Conservation (phyloP, 1,140 invertebrate genomes). For the Drosophila equinoxialis region DNA sequence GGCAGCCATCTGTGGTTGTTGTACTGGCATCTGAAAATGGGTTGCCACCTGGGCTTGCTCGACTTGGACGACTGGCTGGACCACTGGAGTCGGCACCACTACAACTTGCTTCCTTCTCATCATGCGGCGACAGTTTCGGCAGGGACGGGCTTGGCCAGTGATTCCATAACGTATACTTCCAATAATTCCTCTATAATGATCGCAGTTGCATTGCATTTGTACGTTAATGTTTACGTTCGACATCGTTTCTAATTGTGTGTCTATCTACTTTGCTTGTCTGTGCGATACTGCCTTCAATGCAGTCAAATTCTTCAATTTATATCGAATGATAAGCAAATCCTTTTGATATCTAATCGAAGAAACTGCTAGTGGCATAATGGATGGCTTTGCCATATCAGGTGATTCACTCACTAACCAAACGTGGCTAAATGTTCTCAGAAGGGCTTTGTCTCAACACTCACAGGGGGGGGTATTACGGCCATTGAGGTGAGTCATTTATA, state of each 20-base stretch:
- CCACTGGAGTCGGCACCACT: constrained; percentile 44
- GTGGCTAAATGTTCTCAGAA: not conserved
- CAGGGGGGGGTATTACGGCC: not conserved
- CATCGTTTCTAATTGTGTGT: not conserved
- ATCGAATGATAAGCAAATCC: not conserved
- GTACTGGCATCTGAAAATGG: constrained; percentile 14
- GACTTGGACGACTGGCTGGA: constrained; percentile 31
- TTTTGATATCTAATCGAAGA: not conserved
- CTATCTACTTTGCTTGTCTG: not conserved
- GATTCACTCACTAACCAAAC: not conserved
- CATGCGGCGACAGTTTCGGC: constrained; percentile 61
- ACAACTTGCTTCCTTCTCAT: constrained; percentile 47
- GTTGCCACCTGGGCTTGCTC: constrained; percentile 34
- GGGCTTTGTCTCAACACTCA: not conserved
- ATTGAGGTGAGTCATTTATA: not conserved
- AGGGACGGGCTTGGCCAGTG: constrained; percentile 46
- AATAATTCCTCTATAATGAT: constrained; percentile 49
- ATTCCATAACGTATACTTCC: constrained; percentile 36
- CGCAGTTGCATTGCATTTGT: constrained; percentile 57
- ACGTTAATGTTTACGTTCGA: constrained; percentile 36
- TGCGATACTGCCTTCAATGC: not conserved
- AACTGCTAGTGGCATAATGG: not conserved
- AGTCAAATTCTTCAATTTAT: not conserved
- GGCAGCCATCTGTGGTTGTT: not conserved
- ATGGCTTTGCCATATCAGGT: not conserved